Evolutionary conservation across 1,140 invertebrate genomes (phyloP).

Genomic region (Araneus ventricosus): DNA sequence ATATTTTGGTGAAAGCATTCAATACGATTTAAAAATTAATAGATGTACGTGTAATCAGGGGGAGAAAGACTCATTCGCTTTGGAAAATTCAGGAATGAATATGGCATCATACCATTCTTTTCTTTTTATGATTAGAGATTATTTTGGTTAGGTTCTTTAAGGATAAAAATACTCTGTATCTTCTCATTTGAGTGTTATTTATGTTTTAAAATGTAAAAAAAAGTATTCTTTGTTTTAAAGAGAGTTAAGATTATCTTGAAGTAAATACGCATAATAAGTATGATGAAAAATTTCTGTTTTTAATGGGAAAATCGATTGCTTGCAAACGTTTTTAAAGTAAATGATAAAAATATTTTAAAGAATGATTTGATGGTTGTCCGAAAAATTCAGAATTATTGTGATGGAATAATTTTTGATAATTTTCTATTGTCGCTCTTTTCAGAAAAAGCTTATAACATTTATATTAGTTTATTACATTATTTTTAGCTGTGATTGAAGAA

Average conservation of each 20-base stretch:
- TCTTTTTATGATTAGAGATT: neutral
- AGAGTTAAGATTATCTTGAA: neutral
- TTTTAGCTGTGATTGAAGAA: too few relatives aligned
- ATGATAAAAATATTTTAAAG: too few relatives aligned
- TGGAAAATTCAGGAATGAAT: neutral
- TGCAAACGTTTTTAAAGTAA: too few relatives aligned
- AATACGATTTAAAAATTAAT: conserved; percentile 46
- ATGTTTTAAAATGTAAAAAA: neutral
- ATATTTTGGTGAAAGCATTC: conserved; percentile 21
- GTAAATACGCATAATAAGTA: neutral
- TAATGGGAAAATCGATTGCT: too few relatives aligned
- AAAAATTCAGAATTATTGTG: too few relatives aligned
- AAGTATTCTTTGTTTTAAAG: neutral
- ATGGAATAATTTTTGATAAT: too few relatives aligned
- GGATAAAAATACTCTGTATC: neutral
- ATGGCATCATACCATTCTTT: neutral
- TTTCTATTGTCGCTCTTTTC: too few relatives aligned
- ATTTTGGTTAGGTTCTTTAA: neutral
- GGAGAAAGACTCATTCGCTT: neutral
- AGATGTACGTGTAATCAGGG: neutral
- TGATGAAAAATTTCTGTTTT: too few relatives aligned
- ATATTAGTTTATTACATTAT: too few relatives aligned
- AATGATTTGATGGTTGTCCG: too few relatives aligned
- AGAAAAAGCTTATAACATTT: too few relatives aligned
- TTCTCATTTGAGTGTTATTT: neutral